phyloP scores from a whole-genome alignment of 2,888 invertebrate species.

The Hecatera dysodea region DNA sequence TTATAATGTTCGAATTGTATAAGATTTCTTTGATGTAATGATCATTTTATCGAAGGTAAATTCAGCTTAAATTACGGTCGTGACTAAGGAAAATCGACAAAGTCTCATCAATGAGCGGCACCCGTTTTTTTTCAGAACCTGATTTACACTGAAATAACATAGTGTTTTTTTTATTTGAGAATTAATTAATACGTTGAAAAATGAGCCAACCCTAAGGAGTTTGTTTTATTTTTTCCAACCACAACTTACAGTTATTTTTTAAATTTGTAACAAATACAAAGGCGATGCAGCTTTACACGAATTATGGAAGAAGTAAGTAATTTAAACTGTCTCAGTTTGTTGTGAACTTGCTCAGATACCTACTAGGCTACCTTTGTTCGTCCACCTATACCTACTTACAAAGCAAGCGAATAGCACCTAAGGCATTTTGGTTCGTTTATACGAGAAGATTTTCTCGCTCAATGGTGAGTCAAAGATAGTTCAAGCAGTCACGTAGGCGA shows the following conservation, averaged over 20 bases:
- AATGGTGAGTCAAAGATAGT: too few relatives aligned
- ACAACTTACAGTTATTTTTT: slow-evolving; percentile 29
- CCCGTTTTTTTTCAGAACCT: neutral
- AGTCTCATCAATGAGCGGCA: too few relatives aligned
- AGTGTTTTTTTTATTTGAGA: neutral
- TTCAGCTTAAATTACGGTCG: too few relatives aligned
- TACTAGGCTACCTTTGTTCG: slow-evolving; percentile 69
- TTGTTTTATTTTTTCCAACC: neutral
- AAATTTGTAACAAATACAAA: slow-evolving; percentile 67
- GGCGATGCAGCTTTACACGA: slow-evolving; percentile 77
- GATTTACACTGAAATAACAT: neutral
- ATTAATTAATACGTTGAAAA: neutral
- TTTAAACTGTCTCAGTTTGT: slow-evolving; percentile 81
- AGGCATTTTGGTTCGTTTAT: slow-evolving; percentile 66
- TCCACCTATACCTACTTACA: too few relatives aligned
- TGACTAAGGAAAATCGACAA: too few relatives aligned
- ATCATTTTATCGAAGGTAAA: too few relatives aligned
- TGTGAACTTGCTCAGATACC: slow-evolving; percentile 72
- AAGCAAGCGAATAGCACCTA: too few relatives aligned
- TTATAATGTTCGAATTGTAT: too few relatives aligned
- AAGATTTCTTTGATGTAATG: too few relatives aligned
- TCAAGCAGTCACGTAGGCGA: too few relatives aligned
- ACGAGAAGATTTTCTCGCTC: neutral
- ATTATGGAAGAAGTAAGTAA: slow-evolving; percentile 84
- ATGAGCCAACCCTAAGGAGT: neutral